phyloP scores from a whole-genome alignment of 2,113 vertebrate species.

The Corythaixoides concolor region DNA sequence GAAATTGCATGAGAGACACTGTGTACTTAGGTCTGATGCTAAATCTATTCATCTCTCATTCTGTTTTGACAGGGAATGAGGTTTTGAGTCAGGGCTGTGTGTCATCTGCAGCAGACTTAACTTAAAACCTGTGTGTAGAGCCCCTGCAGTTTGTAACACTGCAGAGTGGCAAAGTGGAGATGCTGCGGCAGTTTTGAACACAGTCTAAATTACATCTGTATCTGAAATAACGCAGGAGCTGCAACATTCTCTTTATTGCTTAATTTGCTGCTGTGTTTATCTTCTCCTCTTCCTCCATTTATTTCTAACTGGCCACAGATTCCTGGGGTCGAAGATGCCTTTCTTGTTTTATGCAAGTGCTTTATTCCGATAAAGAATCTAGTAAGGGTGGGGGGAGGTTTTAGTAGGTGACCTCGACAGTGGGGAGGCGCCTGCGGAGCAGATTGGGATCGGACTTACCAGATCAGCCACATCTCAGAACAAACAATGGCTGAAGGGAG shows the following conservation, averaged over 20 bases:
- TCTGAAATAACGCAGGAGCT: background rate
- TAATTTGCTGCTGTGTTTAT: background rate
- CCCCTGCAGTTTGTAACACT: background rate
- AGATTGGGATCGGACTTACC: background rate
- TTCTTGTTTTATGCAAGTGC: background rate
- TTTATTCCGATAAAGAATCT: background rate
- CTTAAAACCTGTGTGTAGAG: background rate
- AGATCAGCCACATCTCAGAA: background rate
- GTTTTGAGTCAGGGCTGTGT: background rate
- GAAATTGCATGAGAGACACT: background rate
- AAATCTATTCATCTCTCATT: background rate
- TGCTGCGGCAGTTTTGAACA: background rate
- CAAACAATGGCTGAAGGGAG: background rate
- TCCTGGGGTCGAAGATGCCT: background rate
- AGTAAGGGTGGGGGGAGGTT: background rate
- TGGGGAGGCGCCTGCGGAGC: fast-evolving
- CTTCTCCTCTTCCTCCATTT: background rate
- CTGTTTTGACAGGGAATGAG: background rate
- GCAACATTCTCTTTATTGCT: background rate
- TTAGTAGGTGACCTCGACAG: background rate
- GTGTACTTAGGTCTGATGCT: background rate
- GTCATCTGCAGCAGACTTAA: background rate
- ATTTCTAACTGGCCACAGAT: background rate
- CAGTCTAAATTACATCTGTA: background rate
- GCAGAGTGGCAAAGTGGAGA: background rate